Evolutionary conservation across 2,888 invertebrate species (phyloP).

Genomic region (Leptogaster cylindrica): DNA sequence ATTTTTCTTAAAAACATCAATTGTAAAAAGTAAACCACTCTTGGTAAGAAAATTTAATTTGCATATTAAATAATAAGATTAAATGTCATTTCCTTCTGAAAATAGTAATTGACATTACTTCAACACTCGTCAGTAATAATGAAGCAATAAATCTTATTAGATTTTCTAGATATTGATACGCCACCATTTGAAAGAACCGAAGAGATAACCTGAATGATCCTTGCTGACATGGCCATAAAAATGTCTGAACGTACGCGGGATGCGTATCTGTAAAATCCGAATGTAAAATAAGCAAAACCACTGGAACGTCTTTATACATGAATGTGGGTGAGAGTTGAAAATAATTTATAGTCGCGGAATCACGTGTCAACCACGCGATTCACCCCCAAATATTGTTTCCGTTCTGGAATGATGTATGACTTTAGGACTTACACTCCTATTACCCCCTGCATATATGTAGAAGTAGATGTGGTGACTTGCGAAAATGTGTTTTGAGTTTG

Average conservation of each 20-base stretch:
- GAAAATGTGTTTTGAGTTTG: slow-evolving; percentile 36
- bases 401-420: slow-evolving; percentile 38
- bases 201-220: slow-evolving; percentile 13
- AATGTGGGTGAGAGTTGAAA: slow-evolving; percentile 17
- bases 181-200: not conserved
- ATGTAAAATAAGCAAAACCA: slow-evolving; percentile 28
- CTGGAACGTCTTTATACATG: slow-evolving; percentile 26
- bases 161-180: not conserved
- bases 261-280: slow-evolving; percentile 20
- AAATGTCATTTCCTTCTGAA: too few species aligned
- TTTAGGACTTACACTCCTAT: slow-evolving; percentile 40
- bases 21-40: too few species aligned
- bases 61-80: too few species aligned
- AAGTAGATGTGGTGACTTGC: slow-evolving; percentile 26
- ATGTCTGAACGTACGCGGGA: not conserved
- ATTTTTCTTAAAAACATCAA: too few species aligned
- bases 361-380: slow-evolving; percentile 43
- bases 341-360: slow-evolving; percentile 41
- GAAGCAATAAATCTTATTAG: too few species aligned
- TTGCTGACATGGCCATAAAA: slow-evolving; percentile 29
- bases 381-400: slow-evolving; percentile 42
- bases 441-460: slow-evolving; percentile 24
- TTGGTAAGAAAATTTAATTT: too few species aligned
- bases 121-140: too few species aligned
- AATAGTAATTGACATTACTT: too few species aligned